phyloP scores from a whole-genome alignment of 1,140 invertebrate species.

The Acromyrmex charruanus region DNA sequence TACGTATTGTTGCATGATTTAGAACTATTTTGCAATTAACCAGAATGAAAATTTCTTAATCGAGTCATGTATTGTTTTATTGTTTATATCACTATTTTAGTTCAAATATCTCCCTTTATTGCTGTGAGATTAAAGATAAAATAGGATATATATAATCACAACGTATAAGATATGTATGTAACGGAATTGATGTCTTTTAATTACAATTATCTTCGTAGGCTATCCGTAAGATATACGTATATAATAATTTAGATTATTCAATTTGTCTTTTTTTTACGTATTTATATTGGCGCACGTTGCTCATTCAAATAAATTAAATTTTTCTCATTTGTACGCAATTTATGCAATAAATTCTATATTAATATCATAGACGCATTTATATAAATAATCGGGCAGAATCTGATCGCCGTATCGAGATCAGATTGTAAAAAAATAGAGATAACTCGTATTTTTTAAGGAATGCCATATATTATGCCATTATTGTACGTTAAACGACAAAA shows the following conservation, averaged over 20 bases:
- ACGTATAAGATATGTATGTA: slow-evolving; percentile 43
- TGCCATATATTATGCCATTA: slow-evolving; percentile 25
- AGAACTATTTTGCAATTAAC: slow-evolving; percentile 15
- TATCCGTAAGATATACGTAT: slow-evolving; percentile 4
- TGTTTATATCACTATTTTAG: slow-evolving; percentile 13
- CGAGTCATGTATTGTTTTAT: slow-evolving; percentile 9
- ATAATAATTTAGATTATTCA: slow-evolving; percentile 1
- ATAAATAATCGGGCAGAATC: slow-evolving; percentile 45
- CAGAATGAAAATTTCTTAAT: slow-evolving; percentile 25
- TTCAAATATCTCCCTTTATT: slow-evolving; percentile 46
- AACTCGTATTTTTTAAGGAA: slow-evolving; percentile 36
- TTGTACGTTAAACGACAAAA: slow-evolving; percentile 43
- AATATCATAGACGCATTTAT: slow-evolving; percentile 18
- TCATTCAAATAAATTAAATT: slow-evolving; percentile 40
- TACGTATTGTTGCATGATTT: slow-evolving; percentile 32
- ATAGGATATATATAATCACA: slow-evolving; percentile 10
- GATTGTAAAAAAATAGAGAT: slow-evolving; percentile 58
- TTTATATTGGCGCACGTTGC: not conserved
- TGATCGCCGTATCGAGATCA: not conserved
- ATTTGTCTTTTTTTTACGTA: not conserved
- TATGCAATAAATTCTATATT: slow-evolving; percentile 31
- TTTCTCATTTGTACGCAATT: not conserved
- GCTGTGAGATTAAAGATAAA: slow-evolving; percentile 48
- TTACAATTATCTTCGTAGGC: slow-evolving; percentile 3
- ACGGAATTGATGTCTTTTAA: slow-evolving; percentile 47